Evolutionary conservation across 2,888 invertebrate species (phyloP), one percentile per base, ranked within the genome.

Genomic region (Phaedon cochleariae): DNA sequence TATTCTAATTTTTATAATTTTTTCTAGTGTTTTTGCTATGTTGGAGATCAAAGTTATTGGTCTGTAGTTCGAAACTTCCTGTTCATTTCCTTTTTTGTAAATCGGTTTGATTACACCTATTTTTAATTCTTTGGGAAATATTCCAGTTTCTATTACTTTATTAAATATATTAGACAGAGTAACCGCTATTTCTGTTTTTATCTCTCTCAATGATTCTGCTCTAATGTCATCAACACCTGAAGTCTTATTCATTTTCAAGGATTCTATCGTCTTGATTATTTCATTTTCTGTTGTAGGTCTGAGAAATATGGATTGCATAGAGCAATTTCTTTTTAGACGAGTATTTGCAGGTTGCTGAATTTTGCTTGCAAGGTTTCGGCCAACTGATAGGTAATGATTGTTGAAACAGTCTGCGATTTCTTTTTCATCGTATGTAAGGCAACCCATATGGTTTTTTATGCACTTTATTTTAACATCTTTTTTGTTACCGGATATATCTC

Each of bases 71-170:
- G n/a, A 12, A 45, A 45, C 45, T 5, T 45, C 45, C 3, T 45
- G 45, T 15, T 45, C 10, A 17, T 45, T 45, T 15, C 45, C 45
- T 12, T 5, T 12, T 45, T 45, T n/a, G 31, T 52, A 26, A 26
- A 45, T 17, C 10, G 5, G 45, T 45, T 29, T 29, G 15, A 29
- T 29, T 4, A 6, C 29, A 4, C 29, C n/a, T 52, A 26, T n/a
- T 52, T 52, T 4, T 4, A 52, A 17, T 22, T 52, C 52, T 52
- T 52, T 29, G 52, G 52, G 52, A 29, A 52, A 52, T 52, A 20
- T 51, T 51, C 10, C 21, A 9, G 21, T 51, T 51, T 51, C 51
- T 22, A 51, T 51, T 51, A 51, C 21, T 51, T 21, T 51, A 21
- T 51, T 51, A 12, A 51, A 51, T 20, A 21, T 15, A 2, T 51